A percentile compares a stretch with the other conserved stretches of the same genome.
Evolutionary conservation across 2,797 vertebrate genomes (phyloP).

Genomic region (Coendou prehensilis): DNA sequence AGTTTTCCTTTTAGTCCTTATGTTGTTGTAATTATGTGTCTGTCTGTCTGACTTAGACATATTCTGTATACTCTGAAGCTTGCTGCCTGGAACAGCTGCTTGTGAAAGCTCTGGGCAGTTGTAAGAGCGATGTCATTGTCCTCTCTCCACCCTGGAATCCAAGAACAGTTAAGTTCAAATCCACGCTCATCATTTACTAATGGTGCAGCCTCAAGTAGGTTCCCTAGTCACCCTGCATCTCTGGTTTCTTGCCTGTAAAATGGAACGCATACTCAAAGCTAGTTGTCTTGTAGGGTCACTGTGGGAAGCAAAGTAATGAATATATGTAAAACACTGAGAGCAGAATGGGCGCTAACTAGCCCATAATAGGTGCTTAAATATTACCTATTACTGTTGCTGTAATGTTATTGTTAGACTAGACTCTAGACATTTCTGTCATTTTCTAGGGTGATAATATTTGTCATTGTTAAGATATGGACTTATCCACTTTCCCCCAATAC

Average conservation of each 20-base stretch:
- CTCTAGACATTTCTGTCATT: background rate
- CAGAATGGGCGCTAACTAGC: background rate
- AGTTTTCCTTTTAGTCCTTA: background rate
- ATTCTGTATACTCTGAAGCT: background rate
- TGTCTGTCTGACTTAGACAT: background rate
- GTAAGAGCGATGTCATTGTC: background rate
- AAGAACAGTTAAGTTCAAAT: background rate
- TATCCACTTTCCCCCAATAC: background rate
- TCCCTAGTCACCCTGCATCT: background rate
- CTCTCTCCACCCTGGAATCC: background rate
- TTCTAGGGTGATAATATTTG: background rate
- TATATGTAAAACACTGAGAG: background rate
- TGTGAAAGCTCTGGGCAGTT: background rate
- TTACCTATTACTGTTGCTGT: background rate
- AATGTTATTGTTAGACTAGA: background rate
- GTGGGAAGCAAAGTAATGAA: background rate
- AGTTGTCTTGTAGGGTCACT: background rate
- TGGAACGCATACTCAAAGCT: background rate
- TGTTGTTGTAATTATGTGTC: background rate
- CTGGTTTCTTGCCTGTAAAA: background rate
- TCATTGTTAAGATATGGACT: background rate
- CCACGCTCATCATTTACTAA: background rate
- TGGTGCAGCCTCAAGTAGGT: background rate
- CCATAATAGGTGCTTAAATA: rapidly evolving
- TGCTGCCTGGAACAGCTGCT: background rate